Evolutionary conservation across 2,113 vertebrate species (phyloP).

Genomic region (Morone chrysops): DNA sequence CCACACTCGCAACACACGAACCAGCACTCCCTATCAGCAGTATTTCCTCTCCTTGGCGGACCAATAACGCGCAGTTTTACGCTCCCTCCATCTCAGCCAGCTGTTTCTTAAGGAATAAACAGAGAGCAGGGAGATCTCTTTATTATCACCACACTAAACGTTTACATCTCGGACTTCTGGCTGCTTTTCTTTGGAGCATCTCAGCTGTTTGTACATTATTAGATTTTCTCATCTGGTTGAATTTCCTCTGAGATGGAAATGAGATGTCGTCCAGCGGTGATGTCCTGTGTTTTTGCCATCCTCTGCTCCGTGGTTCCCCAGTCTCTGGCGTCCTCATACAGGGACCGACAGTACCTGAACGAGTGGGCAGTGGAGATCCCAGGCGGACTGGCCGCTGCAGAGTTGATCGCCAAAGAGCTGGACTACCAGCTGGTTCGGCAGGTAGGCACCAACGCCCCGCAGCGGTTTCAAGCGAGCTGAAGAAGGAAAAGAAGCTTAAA

Average conservation of each 20-base stretch:
- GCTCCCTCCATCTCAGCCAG: constrained; percentile 55
- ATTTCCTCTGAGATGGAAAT: constrained; percentile 86
- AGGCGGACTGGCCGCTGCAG: constrained; percentile 89
- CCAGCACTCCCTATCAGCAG: constrained; percentile 57
- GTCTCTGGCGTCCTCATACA: constrained; percentile 61
- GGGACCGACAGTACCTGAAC: constrained; percentile 93
- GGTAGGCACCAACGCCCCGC: constrained; percentile 83
- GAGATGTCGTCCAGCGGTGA: constrained; percentile 81
- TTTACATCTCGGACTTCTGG: constrained; percentile 8
- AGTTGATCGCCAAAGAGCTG: constrained; percentile 90
- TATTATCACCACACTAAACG: neutral
- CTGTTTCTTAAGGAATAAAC: constrained; percentile 40
- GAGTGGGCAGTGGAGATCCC: constrained; percentile 98
- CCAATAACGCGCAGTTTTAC: constrained; percentile 56
- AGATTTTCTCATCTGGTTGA: constrained; percentile 49
- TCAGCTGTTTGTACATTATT: neutral
- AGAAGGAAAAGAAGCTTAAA: neutral
- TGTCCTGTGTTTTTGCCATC: constrained; percentile 82
- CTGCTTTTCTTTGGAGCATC: constrained; percentile 21
- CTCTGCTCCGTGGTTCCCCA: constrained; percentile 65
- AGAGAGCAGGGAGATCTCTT: constrained; percentile 1
- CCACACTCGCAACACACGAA: constrained; percentile 24
- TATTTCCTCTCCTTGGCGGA: constrained; percentile 69
- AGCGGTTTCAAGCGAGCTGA: neutral
- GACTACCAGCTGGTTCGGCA: constrained; percentile 94